phyloP scores from a whole-genome alignment of 2,113 vertebrate species.

The Cinclus cinclus region DNA sequence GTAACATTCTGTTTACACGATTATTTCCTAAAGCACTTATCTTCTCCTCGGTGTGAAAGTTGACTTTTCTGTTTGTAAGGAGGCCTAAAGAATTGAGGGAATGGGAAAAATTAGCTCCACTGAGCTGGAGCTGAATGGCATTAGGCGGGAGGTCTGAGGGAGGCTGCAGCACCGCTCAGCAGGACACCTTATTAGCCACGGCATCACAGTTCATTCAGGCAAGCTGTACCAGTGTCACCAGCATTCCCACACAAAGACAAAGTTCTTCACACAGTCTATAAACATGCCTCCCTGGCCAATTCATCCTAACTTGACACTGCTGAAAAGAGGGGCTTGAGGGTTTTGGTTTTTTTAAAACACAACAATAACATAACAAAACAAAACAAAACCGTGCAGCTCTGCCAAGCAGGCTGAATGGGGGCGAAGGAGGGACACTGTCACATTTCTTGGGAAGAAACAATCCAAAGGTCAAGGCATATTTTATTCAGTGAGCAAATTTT shows the following conservation, averaged over 20 bases:
- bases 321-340: slow-evolving; percentile 73
- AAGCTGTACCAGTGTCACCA: slow-evolving; percentile 87
- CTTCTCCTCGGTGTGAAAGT: slow-evolving; percentile 85
- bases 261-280: slow-evolving; percentile 93
- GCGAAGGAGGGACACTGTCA: slow-evolving; percentile 53
- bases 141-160: slow-evolving; percentile 86
- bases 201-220: slow-evolving; percentile 88
- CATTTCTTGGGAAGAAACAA: slow-evolving; percentile 72
- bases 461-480: slow-evolving; percentile 75
- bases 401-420: slow-evolving; percentile 38
- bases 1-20: slow-evolving; percentile 94
- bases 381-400: slow-evolving; percentile 18
- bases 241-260: slow-evolving; percentile 89
- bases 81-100: slow-evolving; percentile 81
- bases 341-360: slow-evolving; percentile 9
- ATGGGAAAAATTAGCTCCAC: slow-evolving; percentile 89
- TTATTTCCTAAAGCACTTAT: slow-evolving; percentile 91
- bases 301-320: slow-evolving; percentile 80
- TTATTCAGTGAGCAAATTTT: slow-evolving; percentile 71
- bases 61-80: slow-evolving; percentile 87
- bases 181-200: slow-evolving; percentile 83
- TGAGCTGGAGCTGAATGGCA: slow-evolving; percentile 84
- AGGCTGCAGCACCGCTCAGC: slow-evolving; percentile 68
- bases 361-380: slow-evolving; percentile 60
- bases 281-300: slow-evolving; percentile 86